Evolutionary conservation across 2,113 vertebrate species (phyloP).

Genomic region (Erpornis zantholeuca): DNA sequence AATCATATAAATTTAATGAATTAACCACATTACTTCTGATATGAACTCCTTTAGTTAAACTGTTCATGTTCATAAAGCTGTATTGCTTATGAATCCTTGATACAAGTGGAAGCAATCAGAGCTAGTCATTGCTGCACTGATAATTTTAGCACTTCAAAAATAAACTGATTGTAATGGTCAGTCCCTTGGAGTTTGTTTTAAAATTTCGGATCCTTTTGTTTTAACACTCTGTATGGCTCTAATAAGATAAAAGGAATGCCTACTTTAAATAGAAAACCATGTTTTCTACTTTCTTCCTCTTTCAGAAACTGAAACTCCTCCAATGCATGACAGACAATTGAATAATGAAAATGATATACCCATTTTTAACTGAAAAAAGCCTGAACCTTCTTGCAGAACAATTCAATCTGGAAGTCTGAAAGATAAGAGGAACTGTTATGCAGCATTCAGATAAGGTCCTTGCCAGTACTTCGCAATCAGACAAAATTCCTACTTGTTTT

Average conservation of each 20-base stretch:
- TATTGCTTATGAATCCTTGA: not conserved
- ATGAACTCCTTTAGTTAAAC: not conserved
- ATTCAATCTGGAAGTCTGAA: not conserved
- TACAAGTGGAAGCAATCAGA: conserved; percentile 20
- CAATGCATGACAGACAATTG: not conserved
- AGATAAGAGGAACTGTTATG: not conserved
- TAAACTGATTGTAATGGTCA: not conserved
- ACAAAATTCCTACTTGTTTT: not conserved
- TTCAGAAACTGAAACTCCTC: not conserved
- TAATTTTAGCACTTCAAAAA: conserved; percentile 1
- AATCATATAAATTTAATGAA: not conserved
- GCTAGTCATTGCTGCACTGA: not conserved
- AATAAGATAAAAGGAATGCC: not conserved
- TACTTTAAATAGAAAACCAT: not conserved
- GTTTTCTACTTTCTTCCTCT: not conserved
- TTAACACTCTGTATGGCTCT: not conserved
- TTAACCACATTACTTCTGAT: not conserved
- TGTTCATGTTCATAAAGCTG: not conserved
- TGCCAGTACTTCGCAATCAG: not conserved
- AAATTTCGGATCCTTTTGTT: conserved; percentile 5
- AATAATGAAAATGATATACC: not conserved
- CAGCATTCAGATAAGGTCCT: not conserved
- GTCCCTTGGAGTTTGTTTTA: conserved; percentile 9
- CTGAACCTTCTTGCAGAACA: not conserved
- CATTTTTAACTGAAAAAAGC: not conserved